phyloP scores from a whole-genome alignment of 2,888 invertebrate genomes.

The Hypselothyrea guttata region DNA sequence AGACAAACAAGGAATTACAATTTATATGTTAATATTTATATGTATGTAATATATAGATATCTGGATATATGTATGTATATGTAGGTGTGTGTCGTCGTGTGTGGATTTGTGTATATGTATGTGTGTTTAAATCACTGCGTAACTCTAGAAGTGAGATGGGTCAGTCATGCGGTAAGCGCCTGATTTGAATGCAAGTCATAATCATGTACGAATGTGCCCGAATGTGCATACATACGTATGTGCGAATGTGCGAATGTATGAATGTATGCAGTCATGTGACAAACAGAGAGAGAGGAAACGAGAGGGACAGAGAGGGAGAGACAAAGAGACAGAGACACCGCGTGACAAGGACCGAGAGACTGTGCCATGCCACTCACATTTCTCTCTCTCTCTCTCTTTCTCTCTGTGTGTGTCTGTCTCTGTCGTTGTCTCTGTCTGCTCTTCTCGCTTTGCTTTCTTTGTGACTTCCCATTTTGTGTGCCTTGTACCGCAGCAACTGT shows the following conservation, averaged over 20 bases:
- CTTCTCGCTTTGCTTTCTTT: not conserved
- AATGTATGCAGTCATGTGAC: conserved; percentile 34
- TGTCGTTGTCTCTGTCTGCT: not conserved
- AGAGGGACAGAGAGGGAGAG: conserved; percentile 39
- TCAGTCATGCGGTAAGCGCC: conserved; percentile 16
- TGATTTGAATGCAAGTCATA: conserved; percentile 36
- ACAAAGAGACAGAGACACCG: conserved; percentile 28
- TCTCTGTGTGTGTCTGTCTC: not conserved
- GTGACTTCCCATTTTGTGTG: not conserved
- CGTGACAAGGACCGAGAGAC: conserved; percentile 6
- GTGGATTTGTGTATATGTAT: not conserved
- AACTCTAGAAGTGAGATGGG: not conserved
- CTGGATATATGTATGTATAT: not conserved
- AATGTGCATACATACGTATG: too few relatives aligned
- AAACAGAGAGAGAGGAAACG: conserved; percentile 40
- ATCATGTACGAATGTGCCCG: conserved; percentile 11
- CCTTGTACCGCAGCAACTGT: not conserved
- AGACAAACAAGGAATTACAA: too few relatives aligned
- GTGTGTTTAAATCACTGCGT: conserved; percentile 2
- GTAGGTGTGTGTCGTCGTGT: not conserved
- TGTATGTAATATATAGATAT: too few relatives aligned
- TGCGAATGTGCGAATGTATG: too few relatives aligned
- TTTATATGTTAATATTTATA: too few relatives aligned
- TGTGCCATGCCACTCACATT: conserved; percentile 22
- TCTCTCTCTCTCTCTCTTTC: conserved; percentile 7